These are phyloP conservation scores for Alcis repandata DNA, from an alignment of 2,888 invertebrate genomes.

Conservation along the genomic window DNA sequence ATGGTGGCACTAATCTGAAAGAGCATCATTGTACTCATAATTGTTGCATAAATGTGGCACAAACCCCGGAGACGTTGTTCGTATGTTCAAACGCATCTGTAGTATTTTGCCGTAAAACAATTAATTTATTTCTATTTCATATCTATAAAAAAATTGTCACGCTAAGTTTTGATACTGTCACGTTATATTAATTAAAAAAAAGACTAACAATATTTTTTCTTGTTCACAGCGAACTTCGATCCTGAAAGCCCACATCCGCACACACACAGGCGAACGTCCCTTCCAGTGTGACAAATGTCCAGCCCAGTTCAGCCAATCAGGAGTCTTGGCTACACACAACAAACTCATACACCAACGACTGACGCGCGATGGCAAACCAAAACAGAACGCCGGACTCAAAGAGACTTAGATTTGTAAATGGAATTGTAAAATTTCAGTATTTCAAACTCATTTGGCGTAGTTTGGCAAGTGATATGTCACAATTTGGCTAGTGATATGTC, in stretches of 20 bases:
- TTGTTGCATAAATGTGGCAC: no score
- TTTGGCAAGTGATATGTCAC: not conserved
- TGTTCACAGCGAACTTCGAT: slow-evolving; percentile 45
- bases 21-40: no score
- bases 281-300: slow-evolving; percentile 72
- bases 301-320: slow-evolving; percentile 67
- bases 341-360: slow-evolving; percentile 69
- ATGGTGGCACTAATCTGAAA: no score
- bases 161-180: not conserved
- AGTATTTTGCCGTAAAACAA: no score
- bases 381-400: not conserved
- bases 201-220: not conserved
- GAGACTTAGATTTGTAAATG: not conserved
- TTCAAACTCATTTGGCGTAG: no score
- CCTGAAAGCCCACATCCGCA: slow-evolving; percentile 68
- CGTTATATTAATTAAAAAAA: not conserved
- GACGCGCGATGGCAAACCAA: slow-evolving; percentile 66
- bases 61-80: no score
- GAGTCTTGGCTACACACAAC: slow-evolving; percentile 64
- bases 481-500: no score
- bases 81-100: no score
- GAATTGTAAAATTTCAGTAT: no score
- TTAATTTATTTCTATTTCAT: no score
- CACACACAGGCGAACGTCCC: slow-evolving; percentile 53
- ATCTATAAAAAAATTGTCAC: no score